These are phyloP conservation scores for Spodoptera littoralis DNA, from an alignment of 2,888 invertebrate genomes.

Conservation along the genomic window DNA sequence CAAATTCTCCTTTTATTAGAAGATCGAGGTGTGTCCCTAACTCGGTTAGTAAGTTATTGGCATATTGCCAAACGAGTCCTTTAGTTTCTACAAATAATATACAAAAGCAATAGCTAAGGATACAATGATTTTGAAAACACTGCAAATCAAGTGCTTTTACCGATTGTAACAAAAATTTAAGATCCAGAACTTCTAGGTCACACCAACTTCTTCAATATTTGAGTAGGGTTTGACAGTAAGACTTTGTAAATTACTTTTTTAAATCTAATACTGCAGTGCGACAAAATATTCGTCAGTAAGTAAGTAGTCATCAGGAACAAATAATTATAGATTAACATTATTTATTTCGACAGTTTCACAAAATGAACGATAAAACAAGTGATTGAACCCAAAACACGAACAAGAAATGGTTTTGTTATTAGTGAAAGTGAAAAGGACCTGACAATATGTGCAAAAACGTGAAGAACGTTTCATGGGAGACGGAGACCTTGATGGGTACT, in stretches of 20 bases:
- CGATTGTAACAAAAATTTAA: slow-evolving; percentile 21
- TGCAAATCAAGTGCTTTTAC: slow-evolving; percentile 35
- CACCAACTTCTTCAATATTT: slow-evolving; percentile 28
- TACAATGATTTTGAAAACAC: slow-evolving; percentile 8
- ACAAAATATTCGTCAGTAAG: not conserved
- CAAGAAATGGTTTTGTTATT: slow-evolving; percentile 53
- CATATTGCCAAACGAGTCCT: too few relatives aligned
- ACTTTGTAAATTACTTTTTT: slow-evolving; percentile 11
- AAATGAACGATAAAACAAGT: slow-evolving; percentile 20
- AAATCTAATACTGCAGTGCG: slow-evolving; percentile 30
- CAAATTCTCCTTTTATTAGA: too few relatives aligned
- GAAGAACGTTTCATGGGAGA: slow-evolving; percentile 84
- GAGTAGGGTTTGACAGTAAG: slow-evolving; percentile 29
- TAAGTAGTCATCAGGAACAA: too few relatives aligned
- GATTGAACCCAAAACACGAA: slow-evolving; percentile 19
- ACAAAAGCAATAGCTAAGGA: too few relatives aligned
- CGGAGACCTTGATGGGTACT: slow-evolving; percentile 85
- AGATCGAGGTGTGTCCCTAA: too few relatives aligned
- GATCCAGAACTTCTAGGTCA: slow-evolving; percentile 1
- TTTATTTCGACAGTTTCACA: slow-evolving; percentile 29
- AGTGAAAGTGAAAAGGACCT: slow-evolving; percentile 59
- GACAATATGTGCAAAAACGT: slow-evolving; percentile 81
- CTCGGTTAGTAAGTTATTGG: too few relatives aligned
- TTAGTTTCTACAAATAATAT: too few relatives aligned
- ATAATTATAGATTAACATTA: not conserved